phyloP scores from a whole-genome alignment of 2,797 vertebrate species.

The Columba guinea region DNA sequence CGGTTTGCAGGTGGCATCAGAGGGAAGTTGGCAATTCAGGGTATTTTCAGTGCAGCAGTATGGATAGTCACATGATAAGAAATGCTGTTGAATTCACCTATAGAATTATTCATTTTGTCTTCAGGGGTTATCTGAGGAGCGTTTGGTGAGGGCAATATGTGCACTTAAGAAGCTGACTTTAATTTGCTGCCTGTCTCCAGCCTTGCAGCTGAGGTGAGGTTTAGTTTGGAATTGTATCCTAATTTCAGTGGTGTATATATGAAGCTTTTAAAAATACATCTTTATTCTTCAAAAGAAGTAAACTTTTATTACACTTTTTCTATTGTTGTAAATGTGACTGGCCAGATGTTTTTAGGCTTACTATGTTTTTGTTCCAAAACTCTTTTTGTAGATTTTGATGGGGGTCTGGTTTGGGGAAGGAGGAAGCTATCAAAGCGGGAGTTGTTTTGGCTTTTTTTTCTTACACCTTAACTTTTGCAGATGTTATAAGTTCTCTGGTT shows the following conservation, averaged over 20 bases:
- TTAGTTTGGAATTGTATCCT: constrained; percentile 33
- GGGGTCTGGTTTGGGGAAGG: constrained; percentile 56
- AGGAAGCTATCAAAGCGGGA: constrained; percentile 66
- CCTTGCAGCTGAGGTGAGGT: constrained; percentile 18
- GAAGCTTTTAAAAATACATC: constrained; percentile 60
- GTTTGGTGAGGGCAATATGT: not conserved
- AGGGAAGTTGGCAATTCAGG: not conserved
- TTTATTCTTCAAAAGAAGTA: constrained; percentile 78
- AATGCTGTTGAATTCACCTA: not conserved
- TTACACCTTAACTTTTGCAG: constrained; percentile 67
- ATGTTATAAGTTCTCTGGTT: constrained; percentile 60
- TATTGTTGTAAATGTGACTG: constrained; percentile 79
- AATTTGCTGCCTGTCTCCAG: not conserved
- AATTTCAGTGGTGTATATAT: constrained; percentile 50
- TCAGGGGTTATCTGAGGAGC: not conserved
- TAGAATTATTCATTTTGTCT: not conserved
- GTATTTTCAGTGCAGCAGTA: not conserved
- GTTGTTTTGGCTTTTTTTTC: not conserved
- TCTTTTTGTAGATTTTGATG: constrained; percentile 62
- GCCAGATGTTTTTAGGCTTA: constrained; percentile 77
- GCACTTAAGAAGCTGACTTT: not conserved
- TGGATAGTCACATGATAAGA: rapidly evolving
- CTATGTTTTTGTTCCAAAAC: constrained; percentile 59
- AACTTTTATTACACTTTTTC: constrained; percentile 74
- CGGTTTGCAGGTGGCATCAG: not conserved